phyloP scores from a whole-genome alignment of 2,888 invertebrate species.

The Diarsia brunnea region DNA sequence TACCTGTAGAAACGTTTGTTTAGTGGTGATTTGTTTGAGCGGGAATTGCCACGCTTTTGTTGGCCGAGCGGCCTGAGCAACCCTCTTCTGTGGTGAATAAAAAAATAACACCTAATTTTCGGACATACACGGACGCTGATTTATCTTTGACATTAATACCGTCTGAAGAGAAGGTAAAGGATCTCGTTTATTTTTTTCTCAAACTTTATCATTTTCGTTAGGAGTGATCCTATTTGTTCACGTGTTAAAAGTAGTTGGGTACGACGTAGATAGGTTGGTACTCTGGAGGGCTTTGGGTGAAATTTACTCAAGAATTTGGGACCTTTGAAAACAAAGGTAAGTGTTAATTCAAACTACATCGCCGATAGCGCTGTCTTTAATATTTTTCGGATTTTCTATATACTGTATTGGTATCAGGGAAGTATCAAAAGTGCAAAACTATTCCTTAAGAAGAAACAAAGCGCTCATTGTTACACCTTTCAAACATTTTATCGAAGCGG shows the following conservation, averaged over 20 bases:
- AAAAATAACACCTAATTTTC: constrained; percentile 72
- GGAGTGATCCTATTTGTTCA: constrained; percentile 64
- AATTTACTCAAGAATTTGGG: constrained; percentile 48
- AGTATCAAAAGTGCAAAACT: constrained; percentile 27
- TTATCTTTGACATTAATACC: constrained; percentile 74
- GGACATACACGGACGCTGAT: constrained; percentile 69
- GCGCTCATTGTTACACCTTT: constrained; percentile 23
- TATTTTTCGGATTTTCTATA: constrained; percentile 12
- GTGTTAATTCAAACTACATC: constrained; percentile 38
- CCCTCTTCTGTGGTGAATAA: constrained; percentile 77
- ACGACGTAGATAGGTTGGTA: constrained; percentile 29
- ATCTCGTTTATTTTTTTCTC: constrained; percentile 66
- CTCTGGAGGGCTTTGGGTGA: constrained; percentile 37
- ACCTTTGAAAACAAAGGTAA: constrained; percentile 55
- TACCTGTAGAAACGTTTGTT: constrained; percentile 89
- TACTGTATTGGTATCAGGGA: constrained; percentile 11
- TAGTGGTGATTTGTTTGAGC: constrained; percentile 89
- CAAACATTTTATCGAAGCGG: constrained; percentile 26
- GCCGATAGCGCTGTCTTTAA: neutral
- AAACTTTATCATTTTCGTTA: constrained; percentile 62
- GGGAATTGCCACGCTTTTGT: constrained; percentile 83
- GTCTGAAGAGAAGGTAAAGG: constrained; percentile 69
- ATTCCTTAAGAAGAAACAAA: constrained; percentile 47
- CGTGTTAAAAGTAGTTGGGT: constrained; percentile 54
- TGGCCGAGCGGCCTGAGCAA: constrained; percentile 71